Percentiles rank a stretch among this genome's conserved stretches.
Evolutionary conservation across 2,888 invertebrate species (phyloP).

Genomic region (Micoletzkya japonica): DNA sequence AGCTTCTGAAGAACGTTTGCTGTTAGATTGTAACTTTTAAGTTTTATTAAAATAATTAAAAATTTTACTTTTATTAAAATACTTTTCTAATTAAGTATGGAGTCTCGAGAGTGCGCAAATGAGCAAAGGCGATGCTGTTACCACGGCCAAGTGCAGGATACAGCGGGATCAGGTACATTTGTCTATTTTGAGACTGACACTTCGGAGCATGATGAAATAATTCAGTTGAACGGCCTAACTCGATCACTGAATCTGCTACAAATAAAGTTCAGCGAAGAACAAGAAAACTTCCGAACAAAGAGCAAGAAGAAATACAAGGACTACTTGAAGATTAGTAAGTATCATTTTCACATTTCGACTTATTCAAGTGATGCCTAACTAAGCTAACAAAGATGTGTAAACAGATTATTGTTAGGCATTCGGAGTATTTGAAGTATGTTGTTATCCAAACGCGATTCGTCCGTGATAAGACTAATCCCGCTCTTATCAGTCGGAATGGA

Average conservation of each 20-base stretch:
- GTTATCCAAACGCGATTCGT: too few relatives aligned
- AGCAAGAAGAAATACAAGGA: slow-evolving; percentile 14
- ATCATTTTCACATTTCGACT: too few relatives aligned
- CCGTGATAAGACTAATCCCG: too few relatives aligned
- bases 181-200: not conserved
- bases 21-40: too few relatives aligned
- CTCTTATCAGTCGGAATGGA: slow-evolving; percentile 6
- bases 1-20: not conserved
- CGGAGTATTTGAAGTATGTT: too few relatives aligned
- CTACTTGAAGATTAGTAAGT: slow-evolving; percentile 21
- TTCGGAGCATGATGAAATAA: not conserved
- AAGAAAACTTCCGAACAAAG: slow-evolving; percentile 12
- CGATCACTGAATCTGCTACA: not conserved
- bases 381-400: too few relatives aligned
- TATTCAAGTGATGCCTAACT: too few relatives aligned
- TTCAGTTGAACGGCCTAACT: slow-evolving; percentile 5
- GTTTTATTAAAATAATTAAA: too few relatives aligned
- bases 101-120: too few relatives aligned
- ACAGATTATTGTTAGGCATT: too few relatives aligned
- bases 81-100: slow-evolving; percentile 1
- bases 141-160: slow-evolving; percentile 6
- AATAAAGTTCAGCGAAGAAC: slow-evolving; percentile 6
- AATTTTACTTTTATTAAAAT: not conserved
- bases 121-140: not conserved
- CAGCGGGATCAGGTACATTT: slow-evolving; percentile 10